Evolutionary conservation across 2,797 vertebrate species (phyloP).

Genomic region (Pseudopleuronectes americanus): DNA sequence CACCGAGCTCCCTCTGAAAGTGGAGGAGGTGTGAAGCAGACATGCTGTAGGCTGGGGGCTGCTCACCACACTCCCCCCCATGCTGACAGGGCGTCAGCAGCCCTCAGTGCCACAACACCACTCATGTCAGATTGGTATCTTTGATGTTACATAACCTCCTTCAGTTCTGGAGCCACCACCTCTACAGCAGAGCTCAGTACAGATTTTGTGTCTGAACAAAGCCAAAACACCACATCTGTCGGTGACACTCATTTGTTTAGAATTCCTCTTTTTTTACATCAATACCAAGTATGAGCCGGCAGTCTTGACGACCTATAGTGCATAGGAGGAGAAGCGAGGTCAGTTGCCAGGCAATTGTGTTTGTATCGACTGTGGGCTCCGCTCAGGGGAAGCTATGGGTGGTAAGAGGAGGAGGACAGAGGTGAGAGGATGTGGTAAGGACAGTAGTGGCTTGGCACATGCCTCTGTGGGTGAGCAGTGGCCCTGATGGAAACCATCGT

Average conservation of each 20-base stretch:
- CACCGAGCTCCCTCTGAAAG: background rate
- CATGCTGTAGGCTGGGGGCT: too few species aligned
- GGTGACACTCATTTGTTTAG: constrained; percentile 59
- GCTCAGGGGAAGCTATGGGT: constrained; percentile 51
- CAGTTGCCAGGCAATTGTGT: constrained; percentile 62
- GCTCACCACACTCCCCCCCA: background rate
- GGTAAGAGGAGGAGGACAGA: constrained; percentile 49
- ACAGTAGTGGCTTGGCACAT: constrained; percentile 70
- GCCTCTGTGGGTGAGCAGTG: constrained; percentile 35
- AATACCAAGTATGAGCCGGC: constrained; percentile 39
- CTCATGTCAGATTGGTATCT: constrained; percentile 26
- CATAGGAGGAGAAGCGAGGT: constrained; percentile 9
- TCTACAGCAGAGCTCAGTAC: constrained; percentile 17
- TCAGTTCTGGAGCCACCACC: constrained; percentile 38
- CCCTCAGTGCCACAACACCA: constrained; percentile 33
- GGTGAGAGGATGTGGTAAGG: constrained; percentile 76
- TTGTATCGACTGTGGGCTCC: constrained; percentile 60
- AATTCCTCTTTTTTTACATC: constrained; percentile 52
- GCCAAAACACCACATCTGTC: constrained; percentile 59
- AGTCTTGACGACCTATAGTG: constrained; percentile 45
- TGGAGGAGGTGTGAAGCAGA: background rate
- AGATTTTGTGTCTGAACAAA: constrained; percentile 53
- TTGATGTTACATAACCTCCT: constrained; percentile 63
- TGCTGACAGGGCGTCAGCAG: constrained; percentile 45
- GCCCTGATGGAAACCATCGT: constrained; percentile 44